Base-by-base conservation (phyloP, 92 coral and sea anemone species). In the Umimayanthus chanpuru region DNA sequence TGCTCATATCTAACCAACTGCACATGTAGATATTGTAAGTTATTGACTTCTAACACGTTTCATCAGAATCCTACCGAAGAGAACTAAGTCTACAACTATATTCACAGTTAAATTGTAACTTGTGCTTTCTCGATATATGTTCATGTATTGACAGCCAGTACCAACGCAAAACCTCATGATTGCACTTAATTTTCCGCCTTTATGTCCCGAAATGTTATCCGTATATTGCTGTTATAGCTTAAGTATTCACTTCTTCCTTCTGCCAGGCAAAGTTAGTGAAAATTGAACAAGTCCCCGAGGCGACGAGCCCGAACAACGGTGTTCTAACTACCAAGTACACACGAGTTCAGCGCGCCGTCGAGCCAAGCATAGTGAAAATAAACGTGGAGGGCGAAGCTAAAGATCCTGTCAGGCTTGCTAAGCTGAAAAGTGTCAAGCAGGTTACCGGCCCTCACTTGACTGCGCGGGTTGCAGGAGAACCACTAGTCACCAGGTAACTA, bases 401-500 rank as follows among this genome's bases (percentile, higher is more conserved):
- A 30, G 73, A 26, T 25, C 47, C 87, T 72, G 77, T 43, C 61
- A 67, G 77, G 16, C 78, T 67, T 28, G 43, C 77, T 23, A 83
- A 83, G 61, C n/a, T 83, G 20, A 72, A 32, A 70, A 49, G 87
- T 44, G 43, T 70, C 15, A 72, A 32, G 66, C 49, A 26, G 56
- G 44, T 67, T 43, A 9, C 77, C n/a, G n/a, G 43, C 25, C 2
- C 67, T n/a, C 87, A 73, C 53, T 30, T 83, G 12, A 68, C 87
- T 44, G 87, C 87, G 70, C 64, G 87, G 18, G 36, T 83, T 44
- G 87, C 87, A 26, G 87, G 78, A n/a, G 77, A 70, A 47, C 87
- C 87, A 41, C 26, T 26, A 15, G 43, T 83, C 39, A 43, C 29
- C 21, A 83, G 77, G 87, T 83, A 67, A 28, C 56, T 23, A 25